Conservation (phyloP, 2,113 vertebrate genomes). For the Rhegmatorhina hoffmannsi region DNA sequence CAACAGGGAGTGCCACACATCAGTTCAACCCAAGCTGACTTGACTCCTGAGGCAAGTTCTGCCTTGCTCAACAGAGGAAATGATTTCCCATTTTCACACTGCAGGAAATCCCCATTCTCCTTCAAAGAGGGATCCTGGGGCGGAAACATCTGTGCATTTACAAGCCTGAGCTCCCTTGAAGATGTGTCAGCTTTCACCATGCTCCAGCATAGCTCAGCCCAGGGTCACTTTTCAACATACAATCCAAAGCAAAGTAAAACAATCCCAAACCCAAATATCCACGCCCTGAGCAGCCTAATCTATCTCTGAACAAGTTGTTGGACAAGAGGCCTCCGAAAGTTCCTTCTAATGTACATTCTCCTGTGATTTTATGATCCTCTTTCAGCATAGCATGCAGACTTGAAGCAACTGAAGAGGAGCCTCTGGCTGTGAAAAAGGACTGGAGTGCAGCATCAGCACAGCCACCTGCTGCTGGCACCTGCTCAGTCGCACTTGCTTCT, state of each 20-base stretch:
- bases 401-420: background rate
- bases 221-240: background rate
- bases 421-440: background rate
- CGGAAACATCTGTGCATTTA: slow-evolving; percentile 77
- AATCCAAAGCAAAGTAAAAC: background rate
- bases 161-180: background rate
- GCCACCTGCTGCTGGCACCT: background rate
- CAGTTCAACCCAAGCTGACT: background rate
- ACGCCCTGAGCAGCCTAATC: background rate
- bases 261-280: background rate
- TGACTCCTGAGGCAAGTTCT: background rate
- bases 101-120: slow-evolving; percentile 25
- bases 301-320: background rate
- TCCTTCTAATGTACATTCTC: background rate
- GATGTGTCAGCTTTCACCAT: background rate
- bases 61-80: slow-evolving; percentile 48
- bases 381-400: background rate
- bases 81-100: slow-evolving; percentile 62
- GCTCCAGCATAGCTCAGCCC: background rate
- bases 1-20: background rate
- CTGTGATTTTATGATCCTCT: background rate
- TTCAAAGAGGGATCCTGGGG: slow-evolving; percentile 23
- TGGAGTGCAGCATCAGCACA: background rate
- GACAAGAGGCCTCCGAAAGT: background rate
- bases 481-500: background rate